Conservation (phyloP, 1,140 invertebrate species). For the Drosophila mojavensis region DNA sequence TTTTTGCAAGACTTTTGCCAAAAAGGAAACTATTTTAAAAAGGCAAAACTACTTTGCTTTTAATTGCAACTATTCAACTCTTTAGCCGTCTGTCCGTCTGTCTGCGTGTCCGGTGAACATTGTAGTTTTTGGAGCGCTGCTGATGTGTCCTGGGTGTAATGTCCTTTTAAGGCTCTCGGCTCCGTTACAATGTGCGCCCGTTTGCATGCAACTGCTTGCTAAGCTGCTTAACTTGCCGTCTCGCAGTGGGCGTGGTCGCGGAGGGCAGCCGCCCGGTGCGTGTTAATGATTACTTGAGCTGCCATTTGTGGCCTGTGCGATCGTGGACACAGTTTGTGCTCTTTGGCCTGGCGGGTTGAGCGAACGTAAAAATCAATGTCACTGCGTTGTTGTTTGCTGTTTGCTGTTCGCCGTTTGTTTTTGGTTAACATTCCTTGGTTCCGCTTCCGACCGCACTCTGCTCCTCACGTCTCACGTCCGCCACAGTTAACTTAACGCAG, state of each 20-base stretch:
- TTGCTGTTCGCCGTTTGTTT: conserved; percentile 73
- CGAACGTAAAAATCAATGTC: conserved; percentile 79
- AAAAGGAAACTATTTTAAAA: conserved; percentile 82
- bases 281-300: conserved; percentile 78
- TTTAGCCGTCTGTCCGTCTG: conserved; percentile 36
- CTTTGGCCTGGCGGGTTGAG: background rate
- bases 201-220: conserved; percentile 70
- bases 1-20: conserved; percentile 53
- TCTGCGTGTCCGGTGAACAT: conserved; percentile 55
- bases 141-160: conserved; percentile 66
- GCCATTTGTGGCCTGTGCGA: conserved; percentile 68
- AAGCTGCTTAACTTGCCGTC: conserved; percentile 68
- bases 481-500: background rate
- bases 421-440: conserved; percentile 78
- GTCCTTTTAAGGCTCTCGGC: conserved; percentile 64
- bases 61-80: conserved; percentile 70
- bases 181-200: conserved; percentile 65
- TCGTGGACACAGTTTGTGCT: conserved; percentile 32
- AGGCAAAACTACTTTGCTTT: conserved; percentile 81
- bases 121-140: conserved; percentile 48
- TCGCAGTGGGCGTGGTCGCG: conserved; percentile 10
- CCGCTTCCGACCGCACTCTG: conserved; percentile 54
- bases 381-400: conserved; percentile 53
- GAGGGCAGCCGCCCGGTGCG: conserved; percentile 46
- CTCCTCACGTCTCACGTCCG: background rate